Evolutionary conservation across 2,113 vertebrate species (phyloP).

Genomic region (Synchiropus splendidus): DNA sequence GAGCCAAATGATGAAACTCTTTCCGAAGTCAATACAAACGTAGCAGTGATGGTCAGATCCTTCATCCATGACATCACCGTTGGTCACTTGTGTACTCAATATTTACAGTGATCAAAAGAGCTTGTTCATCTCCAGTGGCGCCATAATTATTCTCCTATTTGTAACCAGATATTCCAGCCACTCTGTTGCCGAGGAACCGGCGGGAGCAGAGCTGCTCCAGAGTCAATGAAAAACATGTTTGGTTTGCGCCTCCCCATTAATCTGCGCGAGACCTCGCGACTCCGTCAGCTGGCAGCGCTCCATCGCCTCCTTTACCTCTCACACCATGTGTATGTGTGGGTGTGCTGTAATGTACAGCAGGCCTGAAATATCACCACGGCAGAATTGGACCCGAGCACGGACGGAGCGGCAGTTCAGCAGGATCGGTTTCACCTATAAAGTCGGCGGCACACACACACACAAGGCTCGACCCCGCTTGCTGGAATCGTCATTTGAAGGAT

Average conservation of each 20-base stretch:
- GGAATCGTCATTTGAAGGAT: no score
- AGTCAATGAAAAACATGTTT: conserved; percentile 60
- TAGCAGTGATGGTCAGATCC: conserved; percentile 13
- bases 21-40: neutral
- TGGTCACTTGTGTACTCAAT: conserved; percentile 14
- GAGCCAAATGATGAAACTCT: neutral
- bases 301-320: conserved; percentile 29
- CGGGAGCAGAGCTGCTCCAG: conserved; percentile 46
- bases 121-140: conserved; percentile 43
- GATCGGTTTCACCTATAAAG: conserved; percentile 4
- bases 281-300: conserved; percentile 41
- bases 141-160: conserved; percentile 59
- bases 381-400: conserved; percentile 2
- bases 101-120: conserved; percentile 20
- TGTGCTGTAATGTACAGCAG: conserved; percentile 13
- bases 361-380: conserved; percentile 5
- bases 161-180: conserved; percentile 51
- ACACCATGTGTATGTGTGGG: conserved; percentile 12
- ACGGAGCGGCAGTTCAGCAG: neutral
- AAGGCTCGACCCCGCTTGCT: no score
- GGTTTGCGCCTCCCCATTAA: conserved; percentile 54
- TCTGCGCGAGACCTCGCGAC: conserved; percentile 53
- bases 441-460: no score
- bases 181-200: conserved; percentile 41
- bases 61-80: conserved; percentile 10